Evolutionary conservation across 2,797 vertebrate genomes (phyloP), one percentile per base, ranked within the genome.

Genomic region (Poeciliopsis paucimaculata): DNA sequence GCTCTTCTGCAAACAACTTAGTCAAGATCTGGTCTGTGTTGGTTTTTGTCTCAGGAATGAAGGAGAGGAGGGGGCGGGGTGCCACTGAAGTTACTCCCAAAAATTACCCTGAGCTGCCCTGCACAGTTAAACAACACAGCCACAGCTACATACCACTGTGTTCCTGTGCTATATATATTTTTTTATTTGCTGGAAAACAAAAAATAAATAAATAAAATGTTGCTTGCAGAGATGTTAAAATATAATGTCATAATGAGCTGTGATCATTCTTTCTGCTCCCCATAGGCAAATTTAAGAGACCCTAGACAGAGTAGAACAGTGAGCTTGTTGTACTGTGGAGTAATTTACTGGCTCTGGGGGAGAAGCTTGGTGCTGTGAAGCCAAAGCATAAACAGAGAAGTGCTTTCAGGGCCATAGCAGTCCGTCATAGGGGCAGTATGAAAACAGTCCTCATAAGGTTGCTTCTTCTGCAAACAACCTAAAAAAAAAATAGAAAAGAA

Each of bases 21-120:
- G 18, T 55, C 16, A 23, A 64, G 57, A 26, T 79, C 60, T 73
- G 78, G n/a, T 83, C 68, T 82, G 77, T 46, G 77, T 79, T 47
- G 73, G 82, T 86, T 76, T 86, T 20, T 46, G 79, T 78, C 78
- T 86, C 18, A 86, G 89, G 89, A 90, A 86, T 86, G 87, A 87
- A n/a, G 1, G 5, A 34, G 77, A 2, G 45, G 41, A 57, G 57
- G 60, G 70, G 82, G 83, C 5, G 75, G 79, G 82, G 75, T 72
- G 76, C 62, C 80, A 53, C 84, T 82, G 71, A 82, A 84, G 86
- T 87, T 85, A 81, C 85, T 81, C 86, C 81, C 83, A 57, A 85
- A 85, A 87, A 80, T 73, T 47, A 85, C 72, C 77, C 77, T 20
- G 45, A 68, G 55, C 86, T 80, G 47, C 70, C 60, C 53, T 64